Evolutionary conservation across 2,113 vertebrate species (phyloP).

Genomic region (Seriola rivoliana): DNA sequence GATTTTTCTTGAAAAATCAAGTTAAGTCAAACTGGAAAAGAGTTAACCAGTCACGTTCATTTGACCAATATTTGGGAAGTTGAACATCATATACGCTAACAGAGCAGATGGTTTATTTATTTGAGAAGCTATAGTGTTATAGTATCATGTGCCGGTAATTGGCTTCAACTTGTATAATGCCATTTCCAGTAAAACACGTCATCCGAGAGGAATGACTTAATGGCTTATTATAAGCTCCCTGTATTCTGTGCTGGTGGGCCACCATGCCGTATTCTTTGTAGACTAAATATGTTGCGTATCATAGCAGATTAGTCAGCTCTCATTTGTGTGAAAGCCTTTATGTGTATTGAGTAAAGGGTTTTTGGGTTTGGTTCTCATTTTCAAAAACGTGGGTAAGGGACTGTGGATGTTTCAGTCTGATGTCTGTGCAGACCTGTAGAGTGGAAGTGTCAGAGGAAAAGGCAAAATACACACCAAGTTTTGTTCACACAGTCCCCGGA

Average conservation of each 20-base stretch:
- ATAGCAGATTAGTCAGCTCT: conserved; percentile 18
- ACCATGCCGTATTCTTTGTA: conserved; percentile 19
- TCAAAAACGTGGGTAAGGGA: neutral
- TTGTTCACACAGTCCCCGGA: conserved; percentile 97
- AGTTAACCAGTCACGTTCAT: neutral
- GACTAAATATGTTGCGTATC: conserved; percentile 7
- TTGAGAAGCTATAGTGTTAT: neutral
- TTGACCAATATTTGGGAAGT: neutral
- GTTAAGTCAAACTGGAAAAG: neutral
- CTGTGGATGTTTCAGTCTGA: neutral
- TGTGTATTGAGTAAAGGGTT: neutral
- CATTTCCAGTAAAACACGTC: conserved; percentile 36
- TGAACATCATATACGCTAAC: neutral
- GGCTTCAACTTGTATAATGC: conserved; percentile 20
- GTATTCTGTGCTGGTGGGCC: conserved; percentile 40
- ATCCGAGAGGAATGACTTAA: conserved; percentile 48
- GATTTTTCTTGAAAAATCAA: neutral
- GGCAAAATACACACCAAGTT: conserved; percentile 92
- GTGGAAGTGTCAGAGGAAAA: conserved; percentile 1
- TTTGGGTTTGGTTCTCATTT: neutral
- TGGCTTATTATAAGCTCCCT: conserved; percentile 66
- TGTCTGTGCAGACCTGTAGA: neutral
- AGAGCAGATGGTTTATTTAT: neutral
- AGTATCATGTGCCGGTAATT: conserved; percentile 22
- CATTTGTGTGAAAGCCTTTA: conserved; percentile 21